Conservation (phyloP, 2,797 vertebrate genomes). For the Mus caroli region DNA sequence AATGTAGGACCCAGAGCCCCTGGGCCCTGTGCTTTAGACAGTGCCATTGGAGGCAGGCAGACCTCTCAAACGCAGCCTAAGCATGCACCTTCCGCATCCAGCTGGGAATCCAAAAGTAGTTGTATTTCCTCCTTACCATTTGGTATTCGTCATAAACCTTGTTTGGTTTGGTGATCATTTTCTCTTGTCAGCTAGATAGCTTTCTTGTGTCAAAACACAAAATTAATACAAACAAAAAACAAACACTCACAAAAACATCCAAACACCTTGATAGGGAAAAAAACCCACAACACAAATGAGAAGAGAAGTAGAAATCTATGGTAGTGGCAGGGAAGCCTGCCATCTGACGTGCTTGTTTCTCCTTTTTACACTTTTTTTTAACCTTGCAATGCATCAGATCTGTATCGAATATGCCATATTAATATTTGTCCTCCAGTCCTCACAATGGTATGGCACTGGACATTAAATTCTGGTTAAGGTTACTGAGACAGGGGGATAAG, state of each 20-base stretch:
- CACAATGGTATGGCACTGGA: not conserved
- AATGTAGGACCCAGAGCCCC: not conserved
- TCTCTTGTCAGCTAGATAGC: not conserved
- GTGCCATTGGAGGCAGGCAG: not conserved
- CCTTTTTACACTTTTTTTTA: conserved; percentile 66
- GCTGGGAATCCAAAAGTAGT: not conserved
- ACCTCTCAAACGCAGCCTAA: not conserved
- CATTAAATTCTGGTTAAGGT: not conserved
- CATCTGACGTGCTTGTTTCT: not conserved
- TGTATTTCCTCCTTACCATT: not conserved
- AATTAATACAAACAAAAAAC: not conserved
- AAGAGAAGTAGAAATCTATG: not conserved
- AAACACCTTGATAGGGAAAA: not conserved
- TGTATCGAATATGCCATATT: conserved; percentile 32
- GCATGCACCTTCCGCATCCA: not conserved
- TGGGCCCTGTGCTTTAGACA: not conserved
- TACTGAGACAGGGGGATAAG: not conserved
- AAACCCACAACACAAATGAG: not conserved
- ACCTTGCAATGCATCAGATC: conserved; percentile 57
- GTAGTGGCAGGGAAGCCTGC: not conserved
- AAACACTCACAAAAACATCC: not conserved
- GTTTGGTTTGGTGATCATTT: conserved; percentile 3
- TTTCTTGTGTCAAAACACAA: not conserved
- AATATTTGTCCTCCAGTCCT: not conserved
- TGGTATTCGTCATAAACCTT: not conserved